Percentiles rank a stretch among this genome's conserved stretches.
Evolutionary conservation across 2,113 vertebrate genomes (phyloP).

Genomic region (Dipodomys merriami): DNA sequence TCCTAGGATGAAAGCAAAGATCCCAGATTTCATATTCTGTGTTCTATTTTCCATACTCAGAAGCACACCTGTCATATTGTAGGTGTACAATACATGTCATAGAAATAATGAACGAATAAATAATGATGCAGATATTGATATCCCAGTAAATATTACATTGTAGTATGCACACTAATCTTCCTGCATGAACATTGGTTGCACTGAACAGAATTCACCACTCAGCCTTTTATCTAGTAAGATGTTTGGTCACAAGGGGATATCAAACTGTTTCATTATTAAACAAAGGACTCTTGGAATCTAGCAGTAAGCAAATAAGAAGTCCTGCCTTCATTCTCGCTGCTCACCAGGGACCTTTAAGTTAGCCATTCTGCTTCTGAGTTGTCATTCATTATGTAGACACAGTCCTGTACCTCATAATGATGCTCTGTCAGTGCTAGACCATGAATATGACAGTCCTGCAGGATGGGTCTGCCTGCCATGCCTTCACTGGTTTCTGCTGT

Average conservation of each 20-base stretch:
- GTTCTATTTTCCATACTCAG: background rate
- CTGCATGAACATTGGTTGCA: too few relatives aligned
- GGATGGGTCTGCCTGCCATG: too few relatives aligned
- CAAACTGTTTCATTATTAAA: background rate
- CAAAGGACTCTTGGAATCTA: background rate
- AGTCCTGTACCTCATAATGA: too few relatives aligned
- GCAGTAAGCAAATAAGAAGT: background rate
- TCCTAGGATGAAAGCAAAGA: background rate
- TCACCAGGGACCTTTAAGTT: background rate
- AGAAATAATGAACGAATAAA: background rate
- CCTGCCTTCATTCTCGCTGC: background rate
- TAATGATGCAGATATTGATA: background rate
- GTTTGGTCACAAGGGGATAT: background rate
- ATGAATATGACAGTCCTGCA: too few relatives aligned
- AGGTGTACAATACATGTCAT: background rate
- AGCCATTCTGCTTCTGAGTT: too few relatives aligned
- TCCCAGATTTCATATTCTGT: background rate
- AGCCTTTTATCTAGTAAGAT: background rate
- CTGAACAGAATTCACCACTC: background rate
- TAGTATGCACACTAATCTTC: background rate
- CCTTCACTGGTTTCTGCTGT: background rate
- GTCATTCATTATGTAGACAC: too few relatives aligned
- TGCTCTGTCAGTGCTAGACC: too few relatives aligned
- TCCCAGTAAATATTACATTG: fast-evolving
- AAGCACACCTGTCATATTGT: fast-evolving